Conservation (phyloP, 2,797 vertebrate species). For the Notoglanidium macrostoma region DNA sequence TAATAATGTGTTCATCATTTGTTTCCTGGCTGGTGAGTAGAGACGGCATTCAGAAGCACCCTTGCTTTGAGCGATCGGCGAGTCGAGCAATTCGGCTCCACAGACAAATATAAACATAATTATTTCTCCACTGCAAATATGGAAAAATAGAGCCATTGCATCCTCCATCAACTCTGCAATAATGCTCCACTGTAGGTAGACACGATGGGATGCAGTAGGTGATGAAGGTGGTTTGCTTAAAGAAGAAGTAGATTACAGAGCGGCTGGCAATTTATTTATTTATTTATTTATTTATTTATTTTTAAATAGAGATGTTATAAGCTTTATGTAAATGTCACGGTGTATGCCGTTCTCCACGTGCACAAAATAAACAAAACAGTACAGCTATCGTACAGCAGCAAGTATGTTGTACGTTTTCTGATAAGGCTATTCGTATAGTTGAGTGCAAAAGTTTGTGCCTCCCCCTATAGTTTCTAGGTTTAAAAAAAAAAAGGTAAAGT, state of each 20-base stretch:
- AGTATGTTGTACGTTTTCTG: neutral
- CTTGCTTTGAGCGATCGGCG: conserved; percentile 67
- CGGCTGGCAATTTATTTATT: conserved; percentile 23
- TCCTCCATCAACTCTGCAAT: conserved; percentile 38
- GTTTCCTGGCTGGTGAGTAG: conserved; percentile 68
- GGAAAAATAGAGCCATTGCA: conserved; percentile 55
- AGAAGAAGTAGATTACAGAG: conserved; percentile 51
- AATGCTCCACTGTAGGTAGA: conserved; percentile 35
- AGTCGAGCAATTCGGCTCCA: conserved; percentile 63
- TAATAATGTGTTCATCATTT: conserved; percentile 79
- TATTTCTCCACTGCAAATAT: conserved; percentile 71
- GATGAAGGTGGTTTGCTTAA: conserved; percentile 57
- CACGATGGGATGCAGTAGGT: conserved; percentile 45
- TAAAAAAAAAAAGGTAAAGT: neutral
- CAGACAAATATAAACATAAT: conserved; percentile 62
- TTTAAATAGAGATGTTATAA: neutral
- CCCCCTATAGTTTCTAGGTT: neutral
- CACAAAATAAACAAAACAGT: neutral
- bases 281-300: neutral
- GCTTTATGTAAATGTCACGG: conserved; percentile 58
- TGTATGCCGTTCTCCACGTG: neutral
- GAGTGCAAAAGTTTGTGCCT: neutral
- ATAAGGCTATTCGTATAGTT: neutral
- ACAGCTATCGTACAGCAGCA: neutral
- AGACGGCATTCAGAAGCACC: conserved; percentile 64